Evolutionary conservation across 1,140 invertebrate genomes (phyloP).

Genomic region (Glossosoma conforme): DNA sequence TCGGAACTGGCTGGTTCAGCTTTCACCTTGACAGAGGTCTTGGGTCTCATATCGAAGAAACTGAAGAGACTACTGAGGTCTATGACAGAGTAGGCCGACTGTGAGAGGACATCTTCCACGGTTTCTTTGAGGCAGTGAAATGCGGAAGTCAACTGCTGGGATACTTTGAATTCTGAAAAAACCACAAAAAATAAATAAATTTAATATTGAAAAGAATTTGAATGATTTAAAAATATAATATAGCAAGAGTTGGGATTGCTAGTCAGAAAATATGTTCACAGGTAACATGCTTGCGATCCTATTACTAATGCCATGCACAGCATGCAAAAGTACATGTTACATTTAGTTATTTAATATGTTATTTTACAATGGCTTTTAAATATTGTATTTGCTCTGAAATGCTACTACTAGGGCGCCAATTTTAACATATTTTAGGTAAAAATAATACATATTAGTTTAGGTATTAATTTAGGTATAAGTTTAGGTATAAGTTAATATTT

Average conservation of each 20-base stretch:
- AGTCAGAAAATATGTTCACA: too few species aligned
- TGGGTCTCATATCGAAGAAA: constrained; percentile 42
- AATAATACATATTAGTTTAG: too few species aligned
- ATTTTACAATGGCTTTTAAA: too few species aligned
- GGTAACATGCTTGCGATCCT: too few species aligned
- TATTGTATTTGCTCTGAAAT: too few species aligned
- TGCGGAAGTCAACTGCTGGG: constrained; percentile 45
- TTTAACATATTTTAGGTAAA: too few species aligned
- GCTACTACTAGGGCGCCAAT: too few species aligned
- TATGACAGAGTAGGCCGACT: constrained; percentile 63
- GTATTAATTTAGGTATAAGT: too few species aligned
- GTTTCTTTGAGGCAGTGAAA: constrained; percentile 57
- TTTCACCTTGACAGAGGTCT: constrained; percentile 34
- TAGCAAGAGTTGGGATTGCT: not conserved
- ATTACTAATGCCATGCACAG: too few species aligned
- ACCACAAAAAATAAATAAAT: constrained; percentile 30
- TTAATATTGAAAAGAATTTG: not conserved
- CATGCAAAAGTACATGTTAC: too few species aligned
- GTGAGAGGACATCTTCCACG: constrained; percentile 55
- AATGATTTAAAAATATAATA: constrained; percentile 8
- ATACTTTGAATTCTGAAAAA: constrained; percentile 42
- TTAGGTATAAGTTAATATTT: too few species aligned
- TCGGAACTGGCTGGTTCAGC: constrained; percentile 43
- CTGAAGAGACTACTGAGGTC: constrained; percentile 56
- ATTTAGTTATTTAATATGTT: too few species aligned